Percentiles rank a stretch among this genome's conserved stretches.
Conservation (phyloP, 2,113 vertebrate species). For the Anoura caudifer region DNA sequence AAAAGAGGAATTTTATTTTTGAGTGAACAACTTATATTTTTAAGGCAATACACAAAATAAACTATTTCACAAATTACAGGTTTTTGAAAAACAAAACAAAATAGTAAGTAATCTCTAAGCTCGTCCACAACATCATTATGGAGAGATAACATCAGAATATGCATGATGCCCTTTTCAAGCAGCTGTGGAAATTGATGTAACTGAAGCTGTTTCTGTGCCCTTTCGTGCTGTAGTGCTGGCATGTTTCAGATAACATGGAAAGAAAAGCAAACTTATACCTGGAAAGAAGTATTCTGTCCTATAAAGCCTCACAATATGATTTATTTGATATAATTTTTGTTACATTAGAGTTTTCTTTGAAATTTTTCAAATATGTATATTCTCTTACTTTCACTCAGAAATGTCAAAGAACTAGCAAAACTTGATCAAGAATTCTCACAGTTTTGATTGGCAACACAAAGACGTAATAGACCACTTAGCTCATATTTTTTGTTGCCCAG, state of each 20-base stretch:
- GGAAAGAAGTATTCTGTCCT: background rate
- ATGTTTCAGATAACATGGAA: slow-evolving; percentile 29
- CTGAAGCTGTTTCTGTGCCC: background rate
- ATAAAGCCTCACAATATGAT: background rate
- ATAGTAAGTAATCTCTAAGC: slow-evolving; percentile 42
- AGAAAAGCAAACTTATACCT: background rate
- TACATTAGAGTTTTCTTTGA: background rate
- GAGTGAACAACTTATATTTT: slow-evolving; percentile 54
- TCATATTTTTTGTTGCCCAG: background rate
- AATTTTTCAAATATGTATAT: background rate
- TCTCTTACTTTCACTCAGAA: background rate
- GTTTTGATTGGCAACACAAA: background rate
- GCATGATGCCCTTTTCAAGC: slow-evolving; percentile 41
- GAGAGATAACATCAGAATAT: slow-evolving; percentile 29
- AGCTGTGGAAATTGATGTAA: slow-evolving; percentile 20
- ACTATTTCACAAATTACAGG: slow-evolving; percentile 35
- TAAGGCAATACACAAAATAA: slow-evolving; percentile 41
- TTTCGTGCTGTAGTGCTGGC: background rate
- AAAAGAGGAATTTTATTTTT: slow-evolving; percentile 10
- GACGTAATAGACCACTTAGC: background rate
- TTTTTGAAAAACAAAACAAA: slow-evolving; percentile 40
- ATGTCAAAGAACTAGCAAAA: background rate
- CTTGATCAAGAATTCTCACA: background rate
- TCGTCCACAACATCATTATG: slow-evolving; percentile 24
- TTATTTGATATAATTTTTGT: background rate